Evolutionary conservation across 1,140 invertebrate species (phyloP), one percentile per base, ranked within the genome.

Genomic region (Heliconius hewitsoni): DNA sequence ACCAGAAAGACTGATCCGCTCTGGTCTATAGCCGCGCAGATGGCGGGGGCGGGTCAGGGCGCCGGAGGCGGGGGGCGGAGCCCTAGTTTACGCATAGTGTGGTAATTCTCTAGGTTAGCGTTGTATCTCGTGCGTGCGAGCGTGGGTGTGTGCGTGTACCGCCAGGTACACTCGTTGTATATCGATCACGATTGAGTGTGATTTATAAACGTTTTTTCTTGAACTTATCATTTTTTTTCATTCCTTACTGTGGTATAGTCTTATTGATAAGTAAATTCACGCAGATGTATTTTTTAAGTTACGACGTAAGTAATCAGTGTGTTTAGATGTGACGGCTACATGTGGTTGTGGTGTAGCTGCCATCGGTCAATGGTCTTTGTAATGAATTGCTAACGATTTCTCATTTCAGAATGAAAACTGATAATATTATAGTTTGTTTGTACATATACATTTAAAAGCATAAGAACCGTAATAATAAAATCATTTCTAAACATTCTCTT

Each of bases 361-460:
- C 85, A 84, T 85, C 85, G 83, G 82, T 46, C 74, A 71, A 60
- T 52, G 50, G 50, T 52, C 79, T 85, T 87, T 82, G 89, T 84
- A 89, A 89, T 89, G 81, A 87, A 88, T 89, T 85, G 83, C 88
- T 90, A 90, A 92, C 84, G 87, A 93, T 89, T 93, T 93, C 89
- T 91, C 86, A 87, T 87, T 94, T 91, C 88, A 87, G 88, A 92
- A 92, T 91, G 92, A 92, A 88, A 90, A 91, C 88, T 92, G 90
- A 91, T 91, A 86, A 88, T 92, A 94, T 88, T 92, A 90, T 92
- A 93, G 87, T 93, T 94, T 92, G 90, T 93, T 93, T 94, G 93
- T 94, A 94, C 93, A 94, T 94, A 94, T 93, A 92, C 91, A 93
- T 93, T 86, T 91, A 91, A 91, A 92, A 92, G 60, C 91, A 87